phyloP scores from a whole-genome alignment of 2,888 invertebrate species.

The Agrotis clavis region DNA sequence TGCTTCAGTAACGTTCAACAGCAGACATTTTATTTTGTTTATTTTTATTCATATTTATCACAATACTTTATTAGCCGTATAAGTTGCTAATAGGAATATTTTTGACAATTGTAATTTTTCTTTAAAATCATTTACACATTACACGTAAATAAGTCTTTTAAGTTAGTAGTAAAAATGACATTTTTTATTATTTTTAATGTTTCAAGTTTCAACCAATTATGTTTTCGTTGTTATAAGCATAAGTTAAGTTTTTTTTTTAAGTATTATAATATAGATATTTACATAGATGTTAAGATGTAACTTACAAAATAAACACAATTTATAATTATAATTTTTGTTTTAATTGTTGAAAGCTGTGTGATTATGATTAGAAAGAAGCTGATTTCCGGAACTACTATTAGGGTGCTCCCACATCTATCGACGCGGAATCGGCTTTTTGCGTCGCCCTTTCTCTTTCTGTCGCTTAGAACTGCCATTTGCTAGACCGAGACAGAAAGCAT shows the following conservation, averaged over 20 bases:
- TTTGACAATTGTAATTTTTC: too few species aligned
- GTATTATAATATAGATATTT: constrained; percentile 14
- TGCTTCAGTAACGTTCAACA: neutral
- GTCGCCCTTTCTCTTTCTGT: too few species aligned
- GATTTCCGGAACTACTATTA: too few species aligned
- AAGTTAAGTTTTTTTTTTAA: constrained; percentile 3
- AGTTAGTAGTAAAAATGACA: neutral
- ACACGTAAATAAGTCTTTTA: too few species aligned
- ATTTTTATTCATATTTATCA: constrained; percentile 7
- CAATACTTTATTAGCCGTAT: neutral
- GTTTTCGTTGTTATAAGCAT: constrained; percentile 9
- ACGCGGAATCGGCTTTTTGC: too few species aligned
- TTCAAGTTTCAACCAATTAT: constrained; percentile 7
- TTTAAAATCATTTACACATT: too few species aligned
- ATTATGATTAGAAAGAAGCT: too few species aligned
- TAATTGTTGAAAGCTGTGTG: neutral
- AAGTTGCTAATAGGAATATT: neutral
- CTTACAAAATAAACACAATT: constrained; percentile 35
- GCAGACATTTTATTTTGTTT: neutral
- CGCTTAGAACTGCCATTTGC: too few species aligned
- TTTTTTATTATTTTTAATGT: neutral
- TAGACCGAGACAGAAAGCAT: too few species aligned
- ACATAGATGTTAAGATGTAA: constrained; percentile 24
- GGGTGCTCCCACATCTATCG: too few species aligned
- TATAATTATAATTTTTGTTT: neutral